Evolutionary conservation across 2,888 invertebrate genomes (phyloP).

Genomic region (Amitus sp.): DNA sequence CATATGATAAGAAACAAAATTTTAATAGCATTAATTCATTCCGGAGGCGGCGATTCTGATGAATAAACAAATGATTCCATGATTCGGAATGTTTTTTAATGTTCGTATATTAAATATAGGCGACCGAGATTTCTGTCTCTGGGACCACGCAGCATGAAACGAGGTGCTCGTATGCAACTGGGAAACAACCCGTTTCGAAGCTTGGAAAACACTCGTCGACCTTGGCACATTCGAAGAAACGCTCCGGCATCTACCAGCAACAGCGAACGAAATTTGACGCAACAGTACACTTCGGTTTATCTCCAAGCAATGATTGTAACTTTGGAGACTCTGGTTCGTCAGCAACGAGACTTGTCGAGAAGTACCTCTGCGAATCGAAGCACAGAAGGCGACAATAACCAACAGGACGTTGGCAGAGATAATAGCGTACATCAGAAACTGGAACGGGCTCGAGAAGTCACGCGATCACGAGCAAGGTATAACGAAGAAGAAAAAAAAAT

Average conservation of each 20-base stretch:
- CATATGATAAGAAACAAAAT: too few relatives aligned
- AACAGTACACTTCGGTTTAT: constrained; percentile 41
- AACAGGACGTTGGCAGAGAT: constrained; percentile 30
- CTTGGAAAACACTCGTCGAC: constrained; percentile 30
- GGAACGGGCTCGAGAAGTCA: constrained; percentile 48
- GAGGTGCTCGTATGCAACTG: constrained; percentile 29
- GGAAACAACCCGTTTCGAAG: constrained; percentile 31
- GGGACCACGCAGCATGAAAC: constrained; percentile 31
- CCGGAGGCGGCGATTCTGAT: too few relatives aligned
- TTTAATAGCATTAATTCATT: neutral
- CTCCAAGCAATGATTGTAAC: constrained; percentile 50
- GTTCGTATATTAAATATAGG: constrained; percentile 5
- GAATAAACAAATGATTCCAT: too few relatives aligned
- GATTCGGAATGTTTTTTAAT: neutral
- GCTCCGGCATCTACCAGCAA: constrained; percentile 44
- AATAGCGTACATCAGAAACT: constrained; percentile 43
- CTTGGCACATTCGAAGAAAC: constrained; percentile 39
- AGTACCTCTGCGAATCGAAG: constrained; percentile 30
- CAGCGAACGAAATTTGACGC: constrained; percentile 20
- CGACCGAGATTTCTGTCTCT: constrained; percentile 38
- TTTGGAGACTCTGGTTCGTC: constrained; percentile 45
- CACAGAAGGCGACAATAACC: constrained; percentile 31
- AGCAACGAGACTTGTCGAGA: constrained; percentile 45
- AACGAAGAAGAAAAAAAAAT: neutral
- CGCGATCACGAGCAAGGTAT: constrained; percentile 50